A percentile compares a stretch with the other conserved stretches of the same genome.
Conservation (phyloP, 2,113 vertebrate genomes). For the Sphyrna mokarran region DNA sequence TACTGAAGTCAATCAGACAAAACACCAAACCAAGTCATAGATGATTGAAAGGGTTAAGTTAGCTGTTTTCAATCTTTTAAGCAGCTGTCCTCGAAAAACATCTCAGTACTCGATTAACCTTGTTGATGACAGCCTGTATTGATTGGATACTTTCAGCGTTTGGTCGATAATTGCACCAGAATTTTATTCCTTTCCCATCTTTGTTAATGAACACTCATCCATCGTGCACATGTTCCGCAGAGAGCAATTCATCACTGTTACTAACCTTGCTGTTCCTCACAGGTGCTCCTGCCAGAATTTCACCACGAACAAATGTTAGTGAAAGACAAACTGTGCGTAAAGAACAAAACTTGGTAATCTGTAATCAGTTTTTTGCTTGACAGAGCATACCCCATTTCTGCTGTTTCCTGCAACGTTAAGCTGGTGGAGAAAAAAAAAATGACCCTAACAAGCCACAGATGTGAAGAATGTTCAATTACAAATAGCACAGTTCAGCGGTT, state of each 20-base stretch:
- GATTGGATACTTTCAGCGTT: constrained; percentile 1
- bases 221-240: neutral
- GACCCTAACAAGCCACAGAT: neutral
- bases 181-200: constrained; percentile 27
- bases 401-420: neutral
- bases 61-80: neutral
- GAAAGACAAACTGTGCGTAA: neutral
- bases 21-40: neutral
- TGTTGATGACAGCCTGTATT: constrained; percentile 27
- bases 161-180: constrained; percentile 21
- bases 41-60: neutral
- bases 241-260: constrained; percentile 5
- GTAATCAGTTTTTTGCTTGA: constrained; percentile 29
- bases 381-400: constrained; percentile 23
- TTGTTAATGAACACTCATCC: constrained; percentile 34
- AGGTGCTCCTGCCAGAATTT: constrained; percentile 19
- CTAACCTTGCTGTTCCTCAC: constrained; percentile 10
- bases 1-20: neutral
- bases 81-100: neutral
- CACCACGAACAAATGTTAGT: neutral
- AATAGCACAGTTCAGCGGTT: constrained; percentile 22
- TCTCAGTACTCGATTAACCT: constrained; percentile 26
- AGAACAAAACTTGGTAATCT: constrained; percentile 31
- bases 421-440: neutral
- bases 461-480: neutral